Conservation (phyloP, 1,140 invertebrate species). For the Ericerus pela region DNA sequence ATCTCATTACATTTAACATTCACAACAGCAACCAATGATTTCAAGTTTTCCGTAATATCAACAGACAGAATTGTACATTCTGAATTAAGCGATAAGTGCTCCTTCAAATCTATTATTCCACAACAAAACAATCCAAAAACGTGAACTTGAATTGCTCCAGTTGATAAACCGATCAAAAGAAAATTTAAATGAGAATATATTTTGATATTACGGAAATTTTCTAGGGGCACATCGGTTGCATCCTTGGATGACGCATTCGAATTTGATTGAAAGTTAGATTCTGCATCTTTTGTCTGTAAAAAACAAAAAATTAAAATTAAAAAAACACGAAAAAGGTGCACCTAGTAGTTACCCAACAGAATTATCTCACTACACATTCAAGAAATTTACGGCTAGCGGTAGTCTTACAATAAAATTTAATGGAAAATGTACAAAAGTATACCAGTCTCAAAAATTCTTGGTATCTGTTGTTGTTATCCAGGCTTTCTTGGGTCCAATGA, state of each 20-base stretch:
- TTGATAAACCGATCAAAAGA: conserved; percentile 58
- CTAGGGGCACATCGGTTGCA: conserved; percentile 40
- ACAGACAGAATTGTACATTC: conserved; percentile 42
- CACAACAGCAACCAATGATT: conserved; percentile 38
- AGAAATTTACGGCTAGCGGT: no score
- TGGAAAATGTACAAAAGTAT: background rate
- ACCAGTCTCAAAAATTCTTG: background rate
- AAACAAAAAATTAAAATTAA: background rate
- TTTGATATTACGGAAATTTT: conserved; percentile 44
- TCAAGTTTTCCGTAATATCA: conserved; percentile 43
- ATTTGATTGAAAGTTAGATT: background rate
- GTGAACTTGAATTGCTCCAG: conserved; percentile 54
- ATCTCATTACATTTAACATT: conserved; percentile 34
- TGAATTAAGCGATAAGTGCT: conserved; percentile 17
- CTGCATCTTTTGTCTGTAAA: background rate
- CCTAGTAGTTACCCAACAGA: no score
- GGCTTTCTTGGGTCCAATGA: conserved; percentile 34
- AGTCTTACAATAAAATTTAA: background rate
- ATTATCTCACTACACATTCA: no score
- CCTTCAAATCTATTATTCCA: background rate
- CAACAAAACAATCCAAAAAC: conserved; percentile 63
- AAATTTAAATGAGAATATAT: conserved; percentile 58
- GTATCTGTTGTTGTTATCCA: background rate
- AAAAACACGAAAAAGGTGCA: no score
- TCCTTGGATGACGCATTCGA: conserved; percentile 31